Base-by-base conservation (phyloP, 2,888 invertebrate species). In the Nomada ruficornis region DNA sequence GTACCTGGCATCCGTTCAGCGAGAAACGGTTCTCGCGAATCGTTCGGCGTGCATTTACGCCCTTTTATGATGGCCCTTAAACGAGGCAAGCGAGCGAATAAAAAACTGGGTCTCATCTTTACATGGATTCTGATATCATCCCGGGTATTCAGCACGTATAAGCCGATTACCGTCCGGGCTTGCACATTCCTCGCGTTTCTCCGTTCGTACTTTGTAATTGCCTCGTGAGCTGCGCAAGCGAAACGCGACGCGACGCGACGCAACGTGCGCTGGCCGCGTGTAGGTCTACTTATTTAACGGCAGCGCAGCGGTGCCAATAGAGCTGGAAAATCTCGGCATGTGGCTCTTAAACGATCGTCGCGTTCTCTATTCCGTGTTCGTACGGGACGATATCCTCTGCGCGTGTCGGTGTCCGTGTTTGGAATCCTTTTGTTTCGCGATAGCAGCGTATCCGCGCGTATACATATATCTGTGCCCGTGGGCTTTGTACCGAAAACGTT, bases 111-210 rank as follows among this genome's bases (percentile, higher is more conserved):
- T 80, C 81, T 86, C 77, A 71, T 88, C 83, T 88, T 86, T 80
- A 77, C 70, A 77, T 60, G 86, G 80, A 75, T 81, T 72, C 78
- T 79, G 87, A 86, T 86, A 86, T 83, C 82, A 82, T 84, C 65
- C 75, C 78, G 54, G 64, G 63, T 4, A 20, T 23, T 68, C 74
- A 74, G 79, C 79, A 74, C 52, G 65, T 79, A 75, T 88, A 88
- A 88, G 87, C 87, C 89, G 89, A 88, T 88, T 88, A 88, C 57
- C 74, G 68, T 73, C 69, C 80, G 74, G 85, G 77, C 85, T 77
- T 81, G 11, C 77, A 79, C 84, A 65, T 88, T 89, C 80, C 79
- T 60, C 23, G 2, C 13, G 13, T 57, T 23, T 20, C 23, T 20
- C 13, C 67, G 70, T 60, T 54, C 74, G 64, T 47, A 1, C 47